A percentile compares a stretch with the other conserved stretches of the same genome.
Evolutionary conservation across 1,140 invertebrate species (phyloP).

Genomic region (Drosophila watanabei): DNA sequence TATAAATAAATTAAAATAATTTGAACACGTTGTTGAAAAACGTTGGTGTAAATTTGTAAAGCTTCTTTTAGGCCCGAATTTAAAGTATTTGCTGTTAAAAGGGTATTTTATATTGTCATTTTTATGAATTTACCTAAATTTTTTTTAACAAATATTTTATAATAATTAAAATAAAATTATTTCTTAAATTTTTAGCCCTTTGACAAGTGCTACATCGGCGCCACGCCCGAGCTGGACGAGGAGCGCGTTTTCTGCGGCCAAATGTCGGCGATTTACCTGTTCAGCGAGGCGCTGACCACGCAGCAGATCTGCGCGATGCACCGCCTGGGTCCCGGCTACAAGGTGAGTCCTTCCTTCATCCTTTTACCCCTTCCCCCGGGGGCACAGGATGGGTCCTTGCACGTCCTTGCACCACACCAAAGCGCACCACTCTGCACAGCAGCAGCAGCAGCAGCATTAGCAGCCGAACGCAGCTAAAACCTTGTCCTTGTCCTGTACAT

Average conservation of each 20-base stretch:
- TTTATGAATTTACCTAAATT: too few relatives aligned
- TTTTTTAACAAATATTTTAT: too few relatives aligned
- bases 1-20: too few relatives aligned
- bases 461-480: slow-evolving; percentile 37
- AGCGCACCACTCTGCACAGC: slow-evolving; percentile 31
- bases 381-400: neutral
- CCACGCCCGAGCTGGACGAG: slow-evolving; percentile 97
- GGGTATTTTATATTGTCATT: too few relatives aligned
- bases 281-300: slow-evolving; percentile 97
- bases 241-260: slow-evolving; percentile 99
- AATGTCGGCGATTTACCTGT: slow-evolving; percentile 99
- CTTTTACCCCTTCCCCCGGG: too few relatives aligned
- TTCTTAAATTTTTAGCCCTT: slow-evolving; percentile 91
- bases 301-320: slow-evolving; percentile 99
- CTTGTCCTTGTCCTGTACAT: slow-evolving; percentile 42
- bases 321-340: slow-evolving; percentile 97
- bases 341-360: slow-evolving; percentile 90
- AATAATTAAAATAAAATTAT: neutral
- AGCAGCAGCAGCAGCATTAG: slow-evolving; percentile 42
- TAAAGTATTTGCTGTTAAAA: too few relatives aligned
- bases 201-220: slow-evolving; percentile 99
- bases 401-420: slow-evolving; percentile 17
- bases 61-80: too few relatives aligned
- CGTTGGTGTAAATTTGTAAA: neutral
- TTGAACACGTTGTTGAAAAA: neutral